A percentile compares a stretch with the other conserved stretches of the same genome.
Evolutionary conservation across 2,888 invertebrate species (phyloP).

Genomic region (Lepetodrilus schrolli): DNA sequence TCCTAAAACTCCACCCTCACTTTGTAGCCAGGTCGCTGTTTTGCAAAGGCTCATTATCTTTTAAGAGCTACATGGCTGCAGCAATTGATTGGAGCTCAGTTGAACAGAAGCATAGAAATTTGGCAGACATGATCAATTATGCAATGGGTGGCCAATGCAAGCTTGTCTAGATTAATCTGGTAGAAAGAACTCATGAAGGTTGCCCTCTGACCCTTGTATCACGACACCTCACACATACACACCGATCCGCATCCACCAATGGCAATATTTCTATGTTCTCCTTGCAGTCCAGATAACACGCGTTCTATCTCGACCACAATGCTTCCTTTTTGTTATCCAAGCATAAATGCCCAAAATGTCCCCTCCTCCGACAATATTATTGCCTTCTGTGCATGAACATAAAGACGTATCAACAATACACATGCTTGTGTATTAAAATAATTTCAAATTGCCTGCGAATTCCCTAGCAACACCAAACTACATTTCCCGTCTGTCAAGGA

Average conservation of each 20-base stretch:
- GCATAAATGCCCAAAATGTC: slow-evolving; percentile 11
- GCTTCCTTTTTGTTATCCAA: neutral
- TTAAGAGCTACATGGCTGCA: slow-evolving; percentile 23
- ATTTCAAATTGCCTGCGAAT: slow-evolving; percentile 22
- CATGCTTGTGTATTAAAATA: slow-evolving; percentile 27
- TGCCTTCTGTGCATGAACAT: slow-evolving; percentile 28
- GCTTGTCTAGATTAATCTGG: slow-evolving; percentile 26
- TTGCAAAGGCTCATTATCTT: slow-evolving; percentile 24
- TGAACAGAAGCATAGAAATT: slow-evolving; percentile 32
- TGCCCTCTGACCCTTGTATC: slow-evolving; percentile 4
- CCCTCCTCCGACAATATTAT: slow-evolving; percentile 26
- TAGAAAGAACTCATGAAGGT: slow-evolving; percentile 19
- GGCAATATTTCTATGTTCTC: neutral
- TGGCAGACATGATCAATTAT: slow-evolving; percentile 34
- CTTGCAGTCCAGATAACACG: neutral
- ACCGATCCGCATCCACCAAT: neutral
- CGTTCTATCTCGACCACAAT: neutral
- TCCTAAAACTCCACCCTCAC: neutral
- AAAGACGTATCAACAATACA: slow-evolving; percentile 23
- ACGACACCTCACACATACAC: neutral
- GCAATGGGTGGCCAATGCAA: slow-evolving; percentile 29
- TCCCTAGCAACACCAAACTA: slow-evolving; percentile 31
- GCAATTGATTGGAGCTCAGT: slow-evolving; percentile 22
- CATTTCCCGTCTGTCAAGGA: slow-evolving; percentile 25
- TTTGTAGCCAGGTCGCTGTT: neutral